Evolutionary conservation across 2,888 invertebrate genomes (phyloP), one percentile per base, ranked within the genome.

Genomic region (Acleris emargana): DNA sequence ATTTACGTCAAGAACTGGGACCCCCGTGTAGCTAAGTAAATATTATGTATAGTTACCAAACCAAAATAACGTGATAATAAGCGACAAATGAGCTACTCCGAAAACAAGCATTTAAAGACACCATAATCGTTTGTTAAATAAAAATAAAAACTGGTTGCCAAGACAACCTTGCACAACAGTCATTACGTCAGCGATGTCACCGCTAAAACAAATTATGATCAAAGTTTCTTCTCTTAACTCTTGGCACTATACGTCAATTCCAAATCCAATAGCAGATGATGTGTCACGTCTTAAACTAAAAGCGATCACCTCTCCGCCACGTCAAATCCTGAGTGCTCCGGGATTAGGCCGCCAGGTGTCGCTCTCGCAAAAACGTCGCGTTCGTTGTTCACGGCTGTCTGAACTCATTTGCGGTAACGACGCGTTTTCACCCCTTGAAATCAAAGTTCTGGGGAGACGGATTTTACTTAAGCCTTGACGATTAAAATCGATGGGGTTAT

Each of bases 301-400:
- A 59, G 32, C 53, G 18, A 38, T 53, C 53, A 20, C 45, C 43
- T 60, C 25, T 45, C 43, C 25, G 4, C 68, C 60, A 61, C 72
- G 71, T 59, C 68, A 85, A 87, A 87, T 87, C 88, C 86, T 85
- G 80, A 89, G 88, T 89, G 88, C 83, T 70, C 59, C 69, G 69
- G 77, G 84, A 85, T 88, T 87, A 87, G 78, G 76, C 69, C 67
- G 71, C 73, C 85, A 83, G 86, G 87, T 87, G 86, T 67, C 67
- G 72, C 68, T 71, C 67, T 71, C 74, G 79, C 80, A 82, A 77
- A 76, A 83, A 82, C 80, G 89, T 88, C 89, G 88, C 81, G 87
- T 86, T 83, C 77, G 72, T 67, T 77, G 79, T 69, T 83, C 79
- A 87, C 88, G 91, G 82, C 76, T 90, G 91, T 91, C 91, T 86